Conservation (phyloP, 2,888 invertebrate species). For the Gymnocheta viridis region DNA sequence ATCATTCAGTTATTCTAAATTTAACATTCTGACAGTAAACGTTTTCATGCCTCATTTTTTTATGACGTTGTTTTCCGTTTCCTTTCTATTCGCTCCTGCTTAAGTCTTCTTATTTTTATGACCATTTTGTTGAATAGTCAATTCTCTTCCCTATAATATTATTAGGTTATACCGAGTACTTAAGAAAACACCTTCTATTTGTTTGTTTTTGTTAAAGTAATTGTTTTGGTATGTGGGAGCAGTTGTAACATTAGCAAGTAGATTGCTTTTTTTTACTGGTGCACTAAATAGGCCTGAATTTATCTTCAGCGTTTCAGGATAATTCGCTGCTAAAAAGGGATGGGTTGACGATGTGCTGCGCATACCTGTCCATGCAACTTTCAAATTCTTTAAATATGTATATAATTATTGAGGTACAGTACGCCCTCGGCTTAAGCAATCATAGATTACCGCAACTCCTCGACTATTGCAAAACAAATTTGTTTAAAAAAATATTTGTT, state of each 20-base stretch:
- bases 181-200: slow-evolving; percentile 9
- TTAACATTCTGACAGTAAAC: slow-evolving; percentile 53
- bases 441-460: no score
- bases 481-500: no score
- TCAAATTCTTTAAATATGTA: slow-evolving; percentile 5
- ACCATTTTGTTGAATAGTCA: slow-evolving; percentile 16
- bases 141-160: not conserved
- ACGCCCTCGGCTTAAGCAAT: no score
- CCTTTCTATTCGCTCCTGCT: not conserved
- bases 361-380: not conserved
- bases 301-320: not conserved
- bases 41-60: slow-evolving; percentile 60
- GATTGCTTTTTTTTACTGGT: not conserved
- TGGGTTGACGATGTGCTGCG: not conserved
- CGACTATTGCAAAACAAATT: no score
- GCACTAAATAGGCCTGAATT: slow-evolving; percentile 28
- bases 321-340: slow-evolving; percentile 14
- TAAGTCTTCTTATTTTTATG: not conserved
- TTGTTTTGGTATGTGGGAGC: slow-evolving; percentile 38
- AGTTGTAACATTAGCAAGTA: slow-evolving; percentile 9
- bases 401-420: no score
- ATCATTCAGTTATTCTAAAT: slow-evolving; percentile 36
- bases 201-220: slow-evolving; percentile 16
- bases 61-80: slow-evolving; percentile 45
- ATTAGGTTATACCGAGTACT: not conserved